Percentiles rank a stretch among this genome's conserved stretches.
phyloP scores from a whole-genome alignment of 1,140 invertebrate species.

The Drosophila oshimai region DNA sequence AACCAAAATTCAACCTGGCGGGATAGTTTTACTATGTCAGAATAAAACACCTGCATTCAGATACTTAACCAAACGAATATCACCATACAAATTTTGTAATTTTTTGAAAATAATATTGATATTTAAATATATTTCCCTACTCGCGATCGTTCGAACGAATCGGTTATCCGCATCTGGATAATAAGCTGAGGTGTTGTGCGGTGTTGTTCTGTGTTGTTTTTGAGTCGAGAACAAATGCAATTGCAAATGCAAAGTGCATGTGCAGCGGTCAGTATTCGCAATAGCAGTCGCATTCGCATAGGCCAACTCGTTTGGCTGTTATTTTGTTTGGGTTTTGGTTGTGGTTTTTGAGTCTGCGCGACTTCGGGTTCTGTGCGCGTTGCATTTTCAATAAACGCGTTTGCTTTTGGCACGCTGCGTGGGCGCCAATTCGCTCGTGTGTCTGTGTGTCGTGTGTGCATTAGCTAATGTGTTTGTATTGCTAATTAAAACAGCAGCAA shows the following conservation, averaged over 20 bases:
- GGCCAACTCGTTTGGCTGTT: constrained; percentile 15
- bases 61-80: too few species aligned
- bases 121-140: too few species aligned
- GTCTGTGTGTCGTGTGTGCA: constrained; percentile 39
- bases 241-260: constrained; percentile 34
- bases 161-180: constrained; percentile 32
- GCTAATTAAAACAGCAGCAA: constrained; percentile 73
- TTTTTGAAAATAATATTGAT: too few species aligned
- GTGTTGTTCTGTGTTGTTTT: constrained; percentile 1
- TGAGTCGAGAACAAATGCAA: constrained; percentile 4
- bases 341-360: constrained; percentile 23
- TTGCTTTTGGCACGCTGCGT: constrained; percentile 69
- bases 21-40: too few species aligned
- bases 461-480: constrained; percentile 77
- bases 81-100: too few species aligned
- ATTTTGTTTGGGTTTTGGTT: constrained; percentile 21
- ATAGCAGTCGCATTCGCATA: constrained; percentile 11
- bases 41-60: too few species aligned
- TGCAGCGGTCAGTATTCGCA: constrained; percentile 25
- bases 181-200: neutral
- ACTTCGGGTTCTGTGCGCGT: constrained; percentile 27
- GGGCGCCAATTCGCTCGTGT: constrained; percentile 45
- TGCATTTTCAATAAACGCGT: constrained; percentile 78
- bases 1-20: too few species aligned
- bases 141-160: constrained; percentile 49